Evolutionary conservation across 2,797 vertebrate species (phyloP).

Genomic region (Neopelma chrysocephalum): DNA sequence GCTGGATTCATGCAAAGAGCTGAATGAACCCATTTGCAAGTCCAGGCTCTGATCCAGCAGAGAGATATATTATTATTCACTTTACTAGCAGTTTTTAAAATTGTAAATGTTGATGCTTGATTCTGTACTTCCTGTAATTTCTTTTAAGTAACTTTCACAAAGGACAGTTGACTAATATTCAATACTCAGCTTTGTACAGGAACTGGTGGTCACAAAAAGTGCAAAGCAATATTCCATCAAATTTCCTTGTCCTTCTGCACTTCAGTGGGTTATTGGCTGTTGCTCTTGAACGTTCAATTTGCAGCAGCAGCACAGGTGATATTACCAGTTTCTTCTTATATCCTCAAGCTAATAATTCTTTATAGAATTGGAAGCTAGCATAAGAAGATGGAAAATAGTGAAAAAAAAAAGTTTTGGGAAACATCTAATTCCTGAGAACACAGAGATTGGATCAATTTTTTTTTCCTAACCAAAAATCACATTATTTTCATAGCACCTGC

Average conservation of each 20-base stretch:
- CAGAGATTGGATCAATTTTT: background rate
- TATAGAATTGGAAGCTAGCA: background rate
- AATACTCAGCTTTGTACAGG: background rate
- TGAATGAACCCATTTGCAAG: background rate
- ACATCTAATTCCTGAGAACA: background rate
- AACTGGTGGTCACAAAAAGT: background rate
- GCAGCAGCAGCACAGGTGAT: background rate
- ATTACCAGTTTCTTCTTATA: background rate
- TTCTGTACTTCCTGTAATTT: background rate
- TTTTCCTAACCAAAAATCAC: background rate
- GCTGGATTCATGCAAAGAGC: background rate
- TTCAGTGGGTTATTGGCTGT: background rate
- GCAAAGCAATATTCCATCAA: conserved; percentile 3
- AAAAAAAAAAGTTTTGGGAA: background rate
- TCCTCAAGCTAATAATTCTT: background rate
- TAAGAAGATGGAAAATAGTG: background rate
- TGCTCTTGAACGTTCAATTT: background rate
- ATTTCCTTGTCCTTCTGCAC: background rate
- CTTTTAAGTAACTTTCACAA: conserved; percentile 15
- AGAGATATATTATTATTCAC: background rate
- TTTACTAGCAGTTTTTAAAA: background rate
- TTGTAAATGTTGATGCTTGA: background rate
- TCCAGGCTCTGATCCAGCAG: background rate
- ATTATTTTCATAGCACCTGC: background rate
- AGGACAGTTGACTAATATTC: background rate